Conservation (phyloP, 2,888 invertebrate genomes). For the Listrodromus nycthemerus region DNA sequence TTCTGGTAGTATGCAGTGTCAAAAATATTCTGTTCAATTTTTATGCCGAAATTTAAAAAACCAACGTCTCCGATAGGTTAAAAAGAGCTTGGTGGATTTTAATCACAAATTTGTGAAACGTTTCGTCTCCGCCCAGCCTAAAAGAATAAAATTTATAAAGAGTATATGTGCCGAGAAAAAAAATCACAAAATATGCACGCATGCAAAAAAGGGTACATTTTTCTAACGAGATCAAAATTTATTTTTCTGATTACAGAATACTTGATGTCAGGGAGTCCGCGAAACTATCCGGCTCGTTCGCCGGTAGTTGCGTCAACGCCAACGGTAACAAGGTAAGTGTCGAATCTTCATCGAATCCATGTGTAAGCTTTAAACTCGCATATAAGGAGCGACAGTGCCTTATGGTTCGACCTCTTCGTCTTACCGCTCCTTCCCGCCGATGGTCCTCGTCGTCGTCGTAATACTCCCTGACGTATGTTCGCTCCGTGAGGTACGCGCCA, state of each 20-base stretch:
- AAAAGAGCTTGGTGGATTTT: too few relatives aligned
- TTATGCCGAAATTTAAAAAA: too few relatives aligned
- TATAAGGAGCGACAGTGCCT: slow-evolving; percentile 38
- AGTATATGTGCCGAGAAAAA: too few relatives aligned
- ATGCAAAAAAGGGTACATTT: neutral
- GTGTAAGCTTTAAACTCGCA: slow-evolving; percentile 31
- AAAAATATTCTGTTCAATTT: too few relatives aligned
- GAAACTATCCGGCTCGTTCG: slow-evolving; percentile 81
- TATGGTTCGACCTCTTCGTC: neutral
- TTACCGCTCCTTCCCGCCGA: neutral
- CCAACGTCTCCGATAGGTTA: too few relatives aligned
- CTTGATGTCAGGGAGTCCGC: slow-evolving; percentile 83
- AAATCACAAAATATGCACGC: too few relatives aligned
- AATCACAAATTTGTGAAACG: too few relatives aligned
- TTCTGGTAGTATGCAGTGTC: too few relatives aligned
- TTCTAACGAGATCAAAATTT: slow-evolving; percentile 30
- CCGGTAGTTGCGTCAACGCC: slow-evolving; percentile 80
- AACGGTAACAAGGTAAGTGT: slow-evolving; percentile 79
- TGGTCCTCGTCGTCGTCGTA: slow-evolving; percentile 21
- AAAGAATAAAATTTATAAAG: too few relatives aligned
- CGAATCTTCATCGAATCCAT: neutral
- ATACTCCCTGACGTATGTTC: slow-evolving; percentile 50
- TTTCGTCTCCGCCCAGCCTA: too few relatives aligned
- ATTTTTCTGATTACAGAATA: slow-evolving; percentile 79
- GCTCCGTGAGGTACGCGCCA: slow-evolving; percentile 27